Conservation (phyloP, 2,888 invertebrate genomes). For the Omphaloscelis lunosa region DNA sequence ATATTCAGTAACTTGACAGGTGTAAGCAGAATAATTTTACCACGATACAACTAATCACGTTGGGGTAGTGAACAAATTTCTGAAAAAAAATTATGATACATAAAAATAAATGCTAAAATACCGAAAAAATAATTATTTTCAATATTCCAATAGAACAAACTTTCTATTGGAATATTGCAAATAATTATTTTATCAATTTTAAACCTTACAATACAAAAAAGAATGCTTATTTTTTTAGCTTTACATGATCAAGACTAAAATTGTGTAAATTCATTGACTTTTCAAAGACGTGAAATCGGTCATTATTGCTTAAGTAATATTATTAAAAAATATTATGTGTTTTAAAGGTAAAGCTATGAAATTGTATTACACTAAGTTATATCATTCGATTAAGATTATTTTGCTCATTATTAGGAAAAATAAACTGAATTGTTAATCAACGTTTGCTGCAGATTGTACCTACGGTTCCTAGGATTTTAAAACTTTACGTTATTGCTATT, state of each 20-base stretch:
- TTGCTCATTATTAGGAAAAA: no score
- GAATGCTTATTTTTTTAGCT: background rate
- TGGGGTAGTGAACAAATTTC: no score
- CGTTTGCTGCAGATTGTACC: background rate
- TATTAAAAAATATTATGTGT: background rate
- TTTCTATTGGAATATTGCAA: no score
- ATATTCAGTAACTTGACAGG: no score
- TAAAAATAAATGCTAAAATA: no score
- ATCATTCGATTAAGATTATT: no score
- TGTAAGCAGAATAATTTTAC: no score
- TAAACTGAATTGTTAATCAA: background rate
- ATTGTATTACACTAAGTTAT: background rate
- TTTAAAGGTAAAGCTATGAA: background rate
- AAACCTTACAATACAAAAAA: background rate
- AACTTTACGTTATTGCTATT: conserved; percentile 3
- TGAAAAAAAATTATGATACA: no score
- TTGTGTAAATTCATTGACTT: background rate
- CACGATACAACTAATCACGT: no score
- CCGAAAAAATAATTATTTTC: no score
- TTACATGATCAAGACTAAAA: background rate
- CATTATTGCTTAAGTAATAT: background rate
- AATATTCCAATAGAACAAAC: no score
- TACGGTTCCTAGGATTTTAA: background rate
- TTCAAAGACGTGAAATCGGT: background rate
- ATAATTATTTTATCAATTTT: no score